These are phyloP conservation scores for Siphonodentalium dalli DNA, from an alignment of 2,888 invertebrate genomes.

Conservation along the genomic window DNA sequence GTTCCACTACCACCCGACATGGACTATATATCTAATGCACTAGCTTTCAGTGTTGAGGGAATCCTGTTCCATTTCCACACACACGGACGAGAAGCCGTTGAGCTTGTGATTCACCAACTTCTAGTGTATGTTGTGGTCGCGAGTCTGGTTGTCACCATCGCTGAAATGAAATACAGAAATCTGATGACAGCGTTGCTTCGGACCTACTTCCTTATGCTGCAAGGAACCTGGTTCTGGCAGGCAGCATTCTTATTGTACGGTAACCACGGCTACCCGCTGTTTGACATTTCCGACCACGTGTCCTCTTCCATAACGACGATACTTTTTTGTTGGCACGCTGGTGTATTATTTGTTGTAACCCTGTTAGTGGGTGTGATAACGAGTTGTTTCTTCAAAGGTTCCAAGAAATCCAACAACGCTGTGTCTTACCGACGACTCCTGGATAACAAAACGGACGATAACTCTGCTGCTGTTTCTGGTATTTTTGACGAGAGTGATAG, in stretches of 20 bases:
- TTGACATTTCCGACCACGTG: slow-evolving; percentile 63
- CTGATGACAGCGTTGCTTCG: slow-evolving; percentile 62
- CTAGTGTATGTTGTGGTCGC: slow-evolving; percentile 64
- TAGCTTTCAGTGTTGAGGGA: slow-evolving; percentile 67
- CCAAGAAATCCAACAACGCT: too few relatives aligned
- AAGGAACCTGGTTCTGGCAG: slow-evolving; percentile 70
- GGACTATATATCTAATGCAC: slow-evolving; percentile 60
- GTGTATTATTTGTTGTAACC: slow-evolving; percentile 42
- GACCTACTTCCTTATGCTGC: slow-evolving; percentile 65
- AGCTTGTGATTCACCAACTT: slow-evolving; percentile 65
- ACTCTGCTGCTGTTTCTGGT: too few relatives aligned
- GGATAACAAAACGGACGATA: too few relatives aligned
- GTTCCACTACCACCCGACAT: slow-evolving; percentile 55
- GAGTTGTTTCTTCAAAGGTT: slow-evolving; percentile 39
- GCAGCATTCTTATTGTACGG: slow-evolving; percentile 68
- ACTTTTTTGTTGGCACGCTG: slow-evolving; percentile 61
- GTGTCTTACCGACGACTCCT: too few relatives aligned
- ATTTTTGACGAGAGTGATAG: too few relatives aligned
- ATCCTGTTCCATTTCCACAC: slow-evolving; percentile 67
- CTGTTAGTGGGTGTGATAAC: slow-evolving; percentile 46
- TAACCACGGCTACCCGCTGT: slow-evolving; percentile 42
- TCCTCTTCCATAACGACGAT: slow-evolving; percentile 66
- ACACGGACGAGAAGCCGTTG: slow-evolving; percentile 60
- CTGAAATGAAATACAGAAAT: slow-evolving; percentile 63
- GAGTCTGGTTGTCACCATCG: slow-evolving; percentile 51